Evolutionary conservation across 2,113 vertebrate genomes (phyloP).

Genomic region (Odobenus rosmarus): DNA sequence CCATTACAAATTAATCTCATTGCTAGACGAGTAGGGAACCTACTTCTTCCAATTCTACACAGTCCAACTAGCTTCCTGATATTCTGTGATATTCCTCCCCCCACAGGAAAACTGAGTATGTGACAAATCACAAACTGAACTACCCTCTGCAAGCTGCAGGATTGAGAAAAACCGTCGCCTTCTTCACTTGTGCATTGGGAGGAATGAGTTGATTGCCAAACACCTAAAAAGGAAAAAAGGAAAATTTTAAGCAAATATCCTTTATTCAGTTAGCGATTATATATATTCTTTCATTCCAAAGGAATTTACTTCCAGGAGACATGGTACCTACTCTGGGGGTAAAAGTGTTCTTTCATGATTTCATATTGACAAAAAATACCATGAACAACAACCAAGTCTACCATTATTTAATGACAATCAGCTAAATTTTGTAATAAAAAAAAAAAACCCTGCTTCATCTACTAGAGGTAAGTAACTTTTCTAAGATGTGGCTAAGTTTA

Average conservation of each 20-base stretch:
- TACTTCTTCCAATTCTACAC: neutral
- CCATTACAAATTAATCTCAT: neutral
- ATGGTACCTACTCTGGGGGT: neutral
- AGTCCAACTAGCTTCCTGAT: neutral
- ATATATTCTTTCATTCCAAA: constrained; percentile 13
- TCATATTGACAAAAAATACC: neutral
- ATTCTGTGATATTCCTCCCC: no score
- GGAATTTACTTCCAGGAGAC: neutral
- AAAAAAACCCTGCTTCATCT: neutral
- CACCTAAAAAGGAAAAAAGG: constrained; percentile 85
- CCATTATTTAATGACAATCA: neutral
- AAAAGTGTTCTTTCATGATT: neutral
- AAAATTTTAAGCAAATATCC: constrained; percentile 18
- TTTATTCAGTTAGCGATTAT: neutral
- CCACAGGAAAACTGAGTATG: neutral
- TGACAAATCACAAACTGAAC: constrained; percentile 1
- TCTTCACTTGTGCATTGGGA: constrained; percentile 90
- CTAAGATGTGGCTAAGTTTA: neutral
- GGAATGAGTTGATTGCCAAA: constrained; percentile 93
- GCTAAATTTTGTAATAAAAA: neutral
- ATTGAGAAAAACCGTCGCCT: constrained; percentile 97
- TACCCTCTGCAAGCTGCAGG: constrained; percentile 96
- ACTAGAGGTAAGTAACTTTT: neutral
- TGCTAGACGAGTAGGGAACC: neutral
- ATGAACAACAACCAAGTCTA: neutral